These are phyloP conservation scores for Dioctria linearis DNA, from an alignment of 2,888 invertebrate genomes.

Conservation along the genomic window DNA sequence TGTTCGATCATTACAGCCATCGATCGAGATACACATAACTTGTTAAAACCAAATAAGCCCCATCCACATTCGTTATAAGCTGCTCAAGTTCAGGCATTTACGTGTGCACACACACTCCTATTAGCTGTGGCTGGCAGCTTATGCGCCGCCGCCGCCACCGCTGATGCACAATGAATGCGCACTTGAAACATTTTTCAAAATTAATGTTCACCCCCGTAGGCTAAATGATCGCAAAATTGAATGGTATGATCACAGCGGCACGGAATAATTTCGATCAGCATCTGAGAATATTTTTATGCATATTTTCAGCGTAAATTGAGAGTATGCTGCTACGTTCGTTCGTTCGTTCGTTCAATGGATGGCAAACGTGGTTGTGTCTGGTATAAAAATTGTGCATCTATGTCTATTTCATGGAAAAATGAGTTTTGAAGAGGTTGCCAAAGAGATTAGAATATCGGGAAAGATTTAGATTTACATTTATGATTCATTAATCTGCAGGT, in stretches of 20 bases:
- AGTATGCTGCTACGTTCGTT: slow-evolving; percentile 21
- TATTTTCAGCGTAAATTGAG: slow-evolving; percentile 47
- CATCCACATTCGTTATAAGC: slow-evolving; percentile 21
- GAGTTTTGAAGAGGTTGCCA: background rate
- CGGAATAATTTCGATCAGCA: slow-evolving; percentile 53
- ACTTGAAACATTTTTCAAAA: slow-evolving; percentile 48
- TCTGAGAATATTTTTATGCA: slow-evolving; percentile 50
- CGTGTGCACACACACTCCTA: slow-evolving; percentile 30
- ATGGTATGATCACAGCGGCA: slow-evolving; percentile 50
- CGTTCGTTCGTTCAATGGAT: background rate
- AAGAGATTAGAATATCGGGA: too few relatives aligned
- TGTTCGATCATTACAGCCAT: slow-evolving; percentile 55
- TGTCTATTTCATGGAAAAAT: slow-evolving; percentile 12
- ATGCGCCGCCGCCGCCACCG: background rate
- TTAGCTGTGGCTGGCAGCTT: background rate
- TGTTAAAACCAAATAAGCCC: slow-evolving; percentile 52
- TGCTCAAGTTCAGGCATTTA: slow-evolving; percentile 1
- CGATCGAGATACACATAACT: slow-evolving; percentile 54
- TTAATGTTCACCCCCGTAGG: slow-evolving; percentile 52
- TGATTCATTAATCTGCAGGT: too few relatives aligned
- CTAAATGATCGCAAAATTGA: slow-evolving; percentile 55
- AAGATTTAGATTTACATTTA: too few relatives aligned
- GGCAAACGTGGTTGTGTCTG: slow-evolving; percentile 9
- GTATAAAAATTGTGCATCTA: slow-evolving; percentile 29
- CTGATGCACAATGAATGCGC: slow-evolving; percentile 13